Evolutionary conservation across 2,113 vertebrate species (phyloP).

Genomic region (Callaeas wilsoni): DNA sequence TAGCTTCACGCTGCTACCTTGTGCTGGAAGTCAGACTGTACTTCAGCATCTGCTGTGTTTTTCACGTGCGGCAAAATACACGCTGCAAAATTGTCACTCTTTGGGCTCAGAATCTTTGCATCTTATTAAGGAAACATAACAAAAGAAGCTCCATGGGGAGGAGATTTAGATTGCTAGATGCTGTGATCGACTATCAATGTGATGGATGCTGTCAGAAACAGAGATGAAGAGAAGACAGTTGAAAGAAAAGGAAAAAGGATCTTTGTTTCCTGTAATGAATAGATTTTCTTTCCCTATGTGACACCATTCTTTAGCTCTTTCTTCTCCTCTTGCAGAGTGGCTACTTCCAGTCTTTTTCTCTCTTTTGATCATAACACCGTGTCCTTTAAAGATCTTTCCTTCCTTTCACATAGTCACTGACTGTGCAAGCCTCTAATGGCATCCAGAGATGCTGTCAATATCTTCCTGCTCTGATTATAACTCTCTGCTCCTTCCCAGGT

Average conservation of each 20-base stretch:
- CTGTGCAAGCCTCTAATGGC: not conserved
- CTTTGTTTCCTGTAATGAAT: slow-evolving; percentile 50
- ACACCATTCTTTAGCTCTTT: not conserved
- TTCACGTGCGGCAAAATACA: slow-evolving; percentile 1
- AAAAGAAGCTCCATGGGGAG: slow-evolving; percentile 32
- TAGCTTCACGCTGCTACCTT: not conserved
- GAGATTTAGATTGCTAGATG: not conserved
- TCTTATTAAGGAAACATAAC: slow-evolving; percentile 21
- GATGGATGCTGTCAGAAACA: slow-evolving; percentile 53
- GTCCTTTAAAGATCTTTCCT: slow-evolving; percentile 12
- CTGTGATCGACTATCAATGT: slow-evolving; percentile 25
- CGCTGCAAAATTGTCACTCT: not conserved
- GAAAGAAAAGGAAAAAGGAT: slow-evolving; percentile 33
- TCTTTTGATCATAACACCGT: not conserved
- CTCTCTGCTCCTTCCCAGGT: not conserved
- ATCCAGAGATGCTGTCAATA: not conserved
- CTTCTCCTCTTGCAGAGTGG: not conserved
- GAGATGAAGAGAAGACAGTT: slow-evolving; percentile 36
- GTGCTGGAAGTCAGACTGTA: not conserved
- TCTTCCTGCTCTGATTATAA: not conserved
- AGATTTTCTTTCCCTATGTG: not conserved
- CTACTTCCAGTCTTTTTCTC: not conserved
- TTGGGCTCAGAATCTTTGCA: slow-evolving; percentile 4
- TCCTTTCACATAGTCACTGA: not conserved
- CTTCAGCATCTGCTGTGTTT: not conserved